These are phyloP conservation scores for Terebella lapidaria DNA, from an alignment of 2,888 invertebrate species.

Conservation along the genomic window DNA sequence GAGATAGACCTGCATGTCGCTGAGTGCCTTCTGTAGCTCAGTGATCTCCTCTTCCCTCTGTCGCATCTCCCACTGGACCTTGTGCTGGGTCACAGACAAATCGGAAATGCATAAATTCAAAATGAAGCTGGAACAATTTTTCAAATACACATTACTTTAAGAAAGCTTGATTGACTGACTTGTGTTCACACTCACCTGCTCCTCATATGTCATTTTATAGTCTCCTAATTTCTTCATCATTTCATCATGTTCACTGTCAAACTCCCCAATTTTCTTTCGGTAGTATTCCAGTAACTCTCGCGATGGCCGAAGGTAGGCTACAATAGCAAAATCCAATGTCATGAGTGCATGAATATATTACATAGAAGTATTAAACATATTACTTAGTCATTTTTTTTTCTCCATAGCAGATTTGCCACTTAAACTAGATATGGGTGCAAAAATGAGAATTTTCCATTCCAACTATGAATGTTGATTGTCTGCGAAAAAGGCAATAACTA, in stretches of 20 bases:
- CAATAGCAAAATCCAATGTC: no score
- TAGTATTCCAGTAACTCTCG: conserved; percentile 52
- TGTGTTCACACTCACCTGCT: conserved; percentile 50
- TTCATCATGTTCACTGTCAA: conserved; percentile 50
- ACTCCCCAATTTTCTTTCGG: conserved; percentile 51
- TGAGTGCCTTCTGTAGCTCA: conserved; percentile 53
- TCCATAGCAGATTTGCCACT: no score
- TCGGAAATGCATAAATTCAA: no score
- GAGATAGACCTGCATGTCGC: conserved; percentile 54
- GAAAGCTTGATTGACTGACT: background rate
- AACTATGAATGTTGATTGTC: no score
- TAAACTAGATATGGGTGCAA: no score
- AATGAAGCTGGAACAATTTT: background rate
- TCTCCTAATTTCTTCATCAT: conserved; percentile 47
- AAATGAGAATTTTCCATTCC: no score
- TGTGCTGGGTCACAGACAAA: conserved; percentile 33
- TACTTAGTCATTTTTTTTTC: no score
- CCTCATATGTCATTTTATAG: conserved; percentile 49
- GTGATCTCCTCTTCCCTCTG: conserved; percentile 53
- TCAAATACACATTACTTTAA: background rate
- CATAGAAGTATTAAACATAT: no score
- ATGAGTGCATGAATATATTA: no score
- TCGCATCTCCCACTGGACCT: conserved; percentile 50
- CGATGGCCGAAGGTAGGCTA: conserved; percentile 51
- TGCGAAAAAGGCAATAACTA: no score